Evolutionary conservation across 2,797 vertebrate genomes (phyloP).

Genomic region (Avahi laniger): DNA sequence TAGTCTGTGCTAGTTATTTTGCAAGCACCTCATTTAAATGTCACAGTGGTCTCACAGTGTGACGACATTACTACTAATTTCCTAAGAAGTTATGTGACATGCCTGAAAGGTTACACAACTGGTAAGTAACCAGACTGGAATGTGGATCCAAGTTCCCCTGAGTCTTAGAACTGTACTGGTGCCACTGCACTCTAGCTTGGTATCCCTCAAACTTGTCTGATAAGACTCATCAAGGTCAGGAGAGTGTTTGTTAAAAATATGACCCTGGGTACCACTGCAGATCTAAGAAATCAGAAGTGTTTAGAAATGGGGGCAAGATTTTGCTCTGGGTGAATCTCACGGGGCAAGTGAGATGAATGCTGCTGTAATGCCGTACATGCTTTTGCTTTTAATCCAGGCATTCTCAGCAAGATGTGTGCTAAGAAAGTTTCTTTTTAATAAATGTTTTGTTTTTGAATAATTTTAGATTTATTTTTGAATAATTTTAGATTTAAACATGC

Average conservation of each 20-base stretch:
- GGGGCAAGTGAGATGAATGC: not conserved
- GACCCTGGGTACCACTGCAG: not conserved
- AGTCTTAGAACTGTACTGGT: not conserved
- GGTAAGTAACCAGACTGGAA: not conserved
- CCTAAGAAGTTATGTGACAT: not conserved
- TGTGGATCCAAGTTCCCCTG: not conserved
- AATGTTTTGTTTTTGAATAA: not conserved
- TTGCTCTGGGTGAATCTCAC: not conserved
- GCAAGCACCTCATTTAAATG: not conserved
- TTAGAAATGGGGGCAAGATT: not conserved
- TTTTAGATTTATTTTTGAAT: not conserved
- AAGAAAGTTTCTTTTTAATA: not conserved
- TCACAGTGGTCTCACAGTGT: not conserved
- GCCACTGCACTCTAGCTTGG: accelerated
- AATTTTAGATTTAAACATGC: not conserved
- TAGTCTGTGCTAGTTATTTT: not conserved
- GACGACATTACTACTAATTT: not conserved
- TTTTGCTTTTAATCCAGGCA: not conserved
- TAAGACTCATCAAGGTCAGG: not conserved
- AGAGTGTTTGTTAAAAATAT: not conserved
- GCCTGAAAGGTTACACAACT: not conserved
- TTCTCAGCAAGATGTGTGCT: not conserved
- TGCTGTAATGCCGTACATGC: not conserved
- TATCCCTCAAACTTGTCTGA: not conserved
- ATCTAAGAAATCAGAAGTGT: not conserved